A percentile compares a stretch with the other conserved stretches of the same genome.
phyloP scores from a whole-genome alignment of 1,140 invertebrate species.

The Piezodorus guildinii region DNA sequence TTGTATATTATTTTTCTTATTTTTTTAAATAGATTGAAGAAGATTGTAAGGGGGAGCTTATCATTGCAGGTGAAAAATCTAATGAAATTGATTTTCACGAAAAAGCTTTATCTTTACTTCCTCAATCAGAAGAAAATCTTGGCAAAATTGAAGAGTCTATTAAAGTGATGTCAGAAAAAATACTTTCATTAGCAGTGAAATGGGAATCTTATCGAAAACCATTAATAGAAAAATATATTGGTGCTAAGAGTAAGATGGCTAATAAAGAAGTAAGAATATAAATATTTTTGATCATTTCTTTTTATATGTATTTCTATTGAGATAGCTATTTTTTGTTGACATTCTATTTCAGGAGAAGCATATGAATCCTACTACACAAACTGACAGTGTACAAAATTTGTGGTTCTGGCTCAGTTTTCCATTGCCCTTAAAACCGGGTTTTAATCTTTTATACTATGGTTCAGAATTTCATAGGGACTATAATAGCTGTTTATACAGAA shows the following conservation, averaged over 20 bases:
- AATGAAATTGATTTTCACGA: constrained; percentile 37
- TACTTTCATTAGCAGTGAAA: constrained; percentile 48
- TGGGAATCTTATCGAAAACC: constrained; percentile 57
- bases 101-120: constrained; percentile 50
- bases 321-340: no score
- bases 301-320: background rate
- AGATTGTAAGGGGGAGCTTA: constrained; percentile 35
- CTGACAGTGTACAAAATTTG: no score
- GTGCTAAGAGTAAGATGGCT: constrained; percentile 44
- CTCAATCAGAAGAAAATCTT: constrained; percentile 50
- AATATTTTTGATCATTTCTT: background rate
- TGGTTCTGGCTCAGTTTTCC: no score
- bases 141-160: constrained; percentile 47
- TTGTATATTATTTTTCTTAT: background rate
- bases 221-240: constrained; percentile 47
- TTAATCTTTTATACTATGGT: no score
- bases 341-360: no score
- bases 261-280: constrained; percentile 38
- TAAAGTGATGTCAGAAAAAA: constrained; percentile 42
- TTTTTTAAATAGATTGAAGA: constrained; percentile 28
- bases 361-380: no score
- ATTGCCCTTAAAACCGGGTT: no score
- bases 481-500: no score
- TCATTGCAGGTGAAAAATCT: constrained; percentile 29
- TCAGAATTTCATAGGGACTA: no score